Conservation (phyloP, 2,113 vertebrate species). For the Apistogramma diplotaenia region DNA sequence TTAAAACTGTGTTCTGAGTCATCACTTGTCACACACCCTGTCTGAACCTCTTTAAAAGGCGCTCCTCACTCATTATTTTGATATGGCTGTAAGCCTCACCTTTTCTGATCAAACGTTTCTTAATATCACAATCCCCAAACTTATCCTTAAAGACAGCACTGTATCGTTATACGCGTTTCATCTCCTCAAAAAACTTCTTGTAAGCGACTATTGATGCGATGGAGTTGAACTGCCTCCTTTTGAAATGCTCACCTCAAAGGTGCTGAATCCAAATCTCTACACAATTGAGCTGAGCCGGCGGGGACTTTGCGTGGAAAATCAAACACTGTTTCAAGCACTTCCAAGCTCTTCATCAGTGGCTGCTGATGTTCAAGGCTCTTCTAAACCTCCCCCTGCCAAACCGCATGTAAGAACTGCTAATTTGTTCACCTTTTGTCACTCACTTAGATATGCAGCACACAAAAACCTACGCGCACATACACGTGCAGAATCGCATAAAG, state of each 20-base stretch:
- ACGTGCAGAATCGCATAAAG: slow-evolving; percentile 3
- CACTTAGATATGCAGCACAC: slow-evolving; percentile 10
- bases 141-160: slow-evolving; percentile 51
- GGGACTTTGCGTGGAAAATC: slow-evolving; percentile 71
- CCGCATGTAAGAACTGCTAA: slow-evolving; percentile 58
- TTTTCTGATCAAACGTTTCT: slow-evolving; percentile 57
- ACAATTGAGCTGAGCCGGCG: slow-evolving; percentile 62
- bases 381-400: slow-evolving; percentile 67
- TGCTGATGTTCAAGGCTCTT: slow-evolving; percentile 71
- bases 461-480: not conserved
- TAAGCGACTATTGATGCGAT: slow-evolving; percentile 47
- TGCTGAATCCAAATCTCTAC: slow-evolving; percentile 70
- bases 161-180: slow-evolving; percentile 31
- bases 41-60: slow-evolving; percentile 38
- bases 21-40: slow-evolving; percentile 38
- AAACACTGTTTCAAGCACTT: slow-evolving; percentile 72
- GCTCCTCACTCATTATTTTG: slow-evolving; percentile 39
- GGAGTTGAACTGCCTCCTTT: slow-evolving; percentile 52
- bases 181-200: slow-evolving; percentile 59
- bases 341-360: slow-evolving; percentile 66
- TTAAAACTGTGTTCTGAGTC: slow-evolving; percentile 46
- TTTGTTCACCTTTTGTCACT: slow-evolving; percentile 47
- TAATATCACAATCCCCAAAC: slow-evolving; percentile 48
- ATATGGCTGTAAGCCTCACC: slow-evolving; percentile 32
- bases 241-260: slow-evolving; percentile 64